Percentiles rank a stretch among this genome's conserved stretches.
Evolutionary conservation across 2,113 vertebrate genomes (phyloP).

Genomic region (Hypanus sabinus): DNA sequence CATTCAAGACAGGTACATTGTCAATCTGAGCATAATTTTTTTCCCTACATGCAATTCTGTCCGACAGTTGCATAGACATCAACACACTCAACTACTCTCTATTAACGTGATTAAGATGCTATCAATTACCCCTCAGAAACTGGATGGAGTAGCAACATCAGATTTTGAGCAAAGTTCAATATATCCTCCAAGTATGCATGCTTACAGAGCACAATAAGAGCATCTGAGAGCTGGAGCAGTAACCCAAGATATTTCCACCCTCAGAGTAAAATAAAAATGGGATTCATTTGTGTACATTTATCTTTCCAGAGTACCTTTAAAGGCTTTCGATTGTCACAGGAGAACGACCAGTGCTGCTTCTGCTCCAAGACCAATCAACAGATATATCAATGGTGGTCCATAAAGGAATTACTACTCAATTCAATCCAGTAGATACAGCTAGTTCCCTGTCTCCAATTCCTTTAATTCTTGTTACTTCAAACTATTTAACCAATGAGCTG

Average conservation of each 20-base stretch:
- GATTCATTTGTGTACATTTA: not conserved
- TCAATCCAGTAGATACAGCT: not conserved
- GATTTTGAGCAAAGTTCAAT: not conserved
- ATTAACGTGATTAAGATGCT: not conserved
- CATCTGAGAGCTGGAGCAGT: not conserved
- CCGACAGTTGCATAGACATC: not conserved
- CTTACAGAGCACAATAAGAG: not conserved
- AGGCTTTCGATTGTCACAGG: too few species aligned
- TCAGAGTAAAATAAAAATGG: not conserved
- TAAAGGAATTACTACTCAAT: not conserved
- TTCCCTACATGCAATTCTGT: not conserved
- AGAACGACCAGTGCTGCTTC: too few species aligned
- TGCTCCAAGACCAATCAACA: not conserved
- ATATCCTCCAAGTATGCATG: not conserved
- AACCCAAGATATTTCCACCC: not conserved
- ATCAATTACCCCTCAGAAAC: not conserved
- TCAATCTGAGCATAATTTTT: not conserved
- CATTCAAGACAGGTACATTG: not conserved
- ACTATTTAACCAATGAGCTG: not conserved
- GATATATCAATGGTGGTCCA: not conserved
- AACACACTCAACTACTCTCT: not conserved
- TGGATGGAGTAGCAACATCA: not conserved
- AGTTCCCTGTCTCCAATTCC: not conserved
- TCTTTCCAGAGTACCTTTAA: not conserved
- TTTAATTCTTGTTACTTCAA: not conserved